phyloP scores from a whole-genome alignment of 2,797 vertebrate genomes.

The Corythornis leucogaster region DNA sequence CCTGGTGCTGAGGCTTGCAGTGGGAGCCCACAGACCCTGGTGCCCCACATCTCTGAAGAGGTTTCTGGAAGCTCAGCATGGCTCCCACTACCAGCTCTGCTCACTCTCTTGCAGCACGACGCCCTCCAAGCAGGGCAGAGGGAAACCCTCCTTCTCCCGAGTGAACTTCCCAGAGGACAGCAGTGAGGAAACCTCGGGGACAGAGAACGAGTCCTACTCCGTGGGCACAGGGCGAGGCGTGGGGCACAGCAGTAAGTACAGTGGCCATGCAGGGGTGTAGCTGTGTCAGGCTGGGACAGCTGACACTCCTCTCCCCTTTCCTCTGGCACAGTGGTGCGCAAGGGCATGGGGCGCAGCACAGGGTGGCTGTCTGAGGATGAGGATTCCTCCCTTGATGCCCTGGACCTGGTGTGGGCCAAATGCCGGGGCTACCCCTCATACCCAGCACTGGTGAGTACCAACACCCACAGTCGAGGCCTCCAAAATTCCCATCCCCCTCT shows the following conservation, averaged over 20 bases:
- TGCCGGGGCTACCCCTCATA: slow-evolving; percentile 98
- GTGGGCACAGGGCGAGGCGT: slow-evolving; percentile 90
- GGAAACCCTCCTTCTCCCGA: slow-evolving; percentile 94
- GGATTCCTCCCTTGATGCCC: slow-evolving; percentile 91
- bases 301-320: not conserved
- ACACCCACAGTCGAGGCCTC: not conserved
- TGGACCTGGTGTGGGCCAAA: slow-evolving; percentile 98
- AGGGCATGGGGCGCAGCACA: slow-evolving; percentile 87
- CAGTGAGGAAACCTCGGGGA: slow-evolving; percentile 97
- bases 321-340: slow-evolving; percentile 87
- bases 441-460: slow-evolving; percentile 90
- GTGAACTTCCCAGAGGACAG: slow-evolving; percentile 96
- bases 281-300: not conserved
- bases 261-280: not conserved
- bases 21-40: not conserved
- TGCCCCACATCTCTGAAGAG: not conserved
- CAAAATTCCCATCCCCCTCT: not conserved
- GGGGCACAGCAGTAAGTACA: slow-evolving; percentile 87
- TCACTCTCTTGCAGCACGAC: slow-evolving; percentile 86
- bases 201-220: slow-evolving; percentile 97
- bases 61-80: not conserved
- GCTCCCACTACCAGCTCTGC: not conserved
- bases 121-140: slow-evolving; percentile 95
- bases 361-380: slow-evolving; percentile 97
- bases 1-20: fast-evolving